These are phyloP conservation scores for Caenorhabditis sp. DNA, from an alignment of 2,888 invertebrate genomes.

Conservation along the genomic window DNA sequence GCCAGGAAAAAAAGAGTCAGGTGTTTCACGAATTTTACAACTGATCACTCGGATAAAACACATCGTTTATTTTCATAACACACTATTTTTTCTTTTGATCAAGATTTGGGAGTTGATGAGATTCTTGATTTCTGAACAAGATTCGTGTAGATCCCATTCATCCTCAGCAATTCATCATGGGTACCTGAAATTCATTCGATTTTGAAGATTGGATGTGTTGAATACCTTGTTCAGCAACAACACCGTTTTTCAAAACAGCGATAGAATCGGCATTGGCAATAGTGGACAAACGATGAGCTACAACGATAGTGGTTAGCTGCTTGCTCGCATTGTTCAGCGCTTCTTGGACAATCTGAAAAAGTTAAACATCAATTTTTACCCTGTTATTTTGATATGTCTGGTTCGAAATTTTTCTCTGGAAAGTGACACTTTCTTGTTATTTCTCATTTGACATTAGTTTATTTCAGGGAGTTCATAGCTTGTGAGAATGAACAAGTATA, in stretches of 20 bases:
- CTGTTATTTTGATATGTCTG: background rate
- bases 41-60: conserved; percentile 25
- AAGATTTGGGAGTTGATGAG: background rate
- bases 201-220: background rate
- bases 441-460: too few species aligned
- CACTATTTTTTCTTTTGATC: conserved; percentile 3
- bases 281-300: conserved; percentile 74
- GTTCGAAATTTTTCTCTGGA: background rate
- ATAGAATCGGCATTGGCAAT: conserved; percentile 74
- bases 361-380: too few species aligned
- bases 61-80: conserved; percentile 45
- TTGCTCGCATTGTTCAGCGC: conserved; percentile 76
- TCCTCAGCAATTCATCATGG: conserved; percentile 11
- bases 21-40: conserved; percentile 36
- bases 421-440: too few species aligned
- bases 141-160: conserved; percentile 10
- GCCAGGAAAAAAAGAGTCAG: conserved; percentile 26
- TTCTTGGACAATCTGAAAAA: conserved; percentile 75
- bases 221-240: conserved; percentile 41
- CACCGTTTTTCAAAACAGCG: conserved; percentile 71
- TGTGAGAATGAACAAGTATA: too few species aligned
- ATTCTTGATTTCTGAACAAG: conserved; percentile 16
- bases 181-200: conserved; percentile 16
- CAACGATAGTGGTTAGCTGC: conserved; percentile 73
- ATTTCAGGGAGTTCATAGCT: too few species aligned